Evolutionary conservation across 2,797 vertebrate species (phyloP), one percentile per base, ranked within the genome.

Genomic region (Heteromormyrus szaboi): DNA sequence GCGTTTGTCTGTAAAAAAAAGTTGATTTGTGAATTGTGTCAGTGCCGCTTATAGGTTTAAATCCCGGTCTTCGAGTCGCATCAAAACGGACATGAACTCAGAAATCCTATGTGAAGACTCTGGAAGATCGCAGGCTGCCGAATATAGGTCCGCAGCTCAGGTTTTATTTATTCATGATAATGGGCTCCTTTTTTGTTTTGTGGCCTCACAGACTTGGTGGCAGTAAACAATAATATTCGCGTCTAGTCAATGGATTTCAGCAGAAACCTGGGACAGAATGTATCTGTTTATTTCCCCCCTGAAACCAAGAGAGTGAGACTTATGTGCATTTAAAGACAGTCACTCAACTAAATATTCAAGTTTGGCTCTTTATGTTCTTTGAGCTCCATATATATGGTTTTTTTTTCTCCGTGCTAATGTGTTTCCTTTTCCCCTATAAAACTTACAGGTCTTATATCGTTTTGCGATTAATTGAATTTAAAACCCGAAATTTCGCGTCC

Each of bases 111-210:
- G 22, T 29, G 48, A 33, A 85, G 19, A 2, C 22, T 51, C 2
- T 0, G 46, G 48, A 4, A 83, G 41, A 84, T 19, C n/a, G 22
- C 17, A 84, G 19, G 81, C 44, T 84, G 81, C 44, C 46, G 14
- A 53, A 51, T 53, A 51, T 53, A 29, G 48, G 41, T 25, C 9
- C 2, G 14, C 50, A 19, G 51, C 59, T 88, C 76, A n/a, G 76
- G 44, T 88, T 88, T 83, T 54, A 88, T 88, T 88, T 87, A 65
- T 87, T 65, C 41, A 88, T 88, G 76, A 79, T 88, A 88, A 83
- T 88, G 76, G 76, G 44, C 53, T 84, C 51, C 25, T 41, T 48
- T 84, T 41, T 46, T 41, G 51, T 88, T 50, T 51, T 29, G 11
- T 51, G 12, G 22, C 50, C 44, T 51, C 72, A 46, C 17, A 19